Evolutionary conservation across 2,888 invertebrate species (phyloP).

Genomic region (Hypena proboscidalis): DNA sequence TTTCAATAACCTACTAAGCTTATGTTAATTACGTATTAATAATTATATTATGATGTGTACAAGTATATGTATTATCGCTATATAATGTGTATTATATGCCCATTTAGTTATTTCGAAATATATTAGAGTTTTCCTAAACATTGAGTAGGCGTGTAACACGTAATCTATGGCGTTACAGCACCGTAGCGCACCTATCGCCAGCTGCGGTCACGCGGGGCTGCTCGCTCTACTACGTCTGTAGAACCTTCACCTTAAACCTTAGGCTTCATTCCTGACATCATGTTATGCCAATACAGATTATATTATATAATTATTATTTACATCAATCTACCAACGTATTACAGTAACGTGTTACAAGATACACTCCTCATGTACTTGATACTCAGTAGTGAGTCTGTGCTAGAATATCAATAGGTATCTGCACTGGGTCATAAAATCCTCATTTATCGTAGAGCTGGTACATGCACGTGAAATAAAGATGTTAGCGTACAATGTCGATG

Average conservation of each 20-base stretch:
- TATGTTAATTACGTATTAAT: slow-evolving; percentile 25
- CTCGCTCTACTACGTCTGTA: slow-evolving; percentile 15
- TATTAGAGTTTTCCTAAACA: slow-evolving; percentile 28
- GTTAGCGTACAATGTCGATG: slow-evolving; percentile 10
- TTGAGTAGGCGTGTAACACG: slow-evolving; percentile 26
- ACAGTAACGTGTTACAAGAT: slow-evolving; percentile 12
- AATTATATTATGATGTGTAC: slow-evolving; percentile 27
- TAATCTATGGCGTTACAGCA: slow-evolving; percentile 25
- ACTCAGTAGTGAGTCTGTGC: slow-evolving; percentile 1
- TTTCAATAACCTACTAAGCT: slow-evolving; percentile 28
- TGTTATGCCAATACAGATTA: slow-evolving; percentile 11
- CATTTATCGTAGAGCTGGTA: not conserved
- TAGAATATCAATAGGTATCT: slow-evolving; percentile 7
- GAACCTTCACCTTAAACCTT: slow-evolving; percentile 16
- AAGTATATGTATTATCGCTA: slow-evolving; percentile 30
- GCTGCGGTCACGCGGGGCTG: slow-evolving; percentile 24
- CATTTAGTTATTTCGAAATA: slow-evolving; percentile 15
- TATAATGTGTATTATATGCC: slow-evolving; percentile 36
- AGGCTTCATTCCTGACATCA: slow-evolving; percentile 19
- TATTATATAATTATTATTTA: slow-evolving; percentile 14
- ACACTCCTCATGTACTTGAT: slow-evolving; percentile 7
- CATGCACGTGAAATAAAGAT: not conserved
- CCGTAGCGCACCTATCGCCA: slow-evolving; percentile 28
- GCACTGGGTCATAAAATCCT: slow-evolving; percentile 4
- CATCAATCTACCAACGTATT: slow-evolving; percentile 3